Evolutionary conservation across 2,888 invertebrate genomes (phyloP).

Genomic region (Chesias legatella): DNA sequence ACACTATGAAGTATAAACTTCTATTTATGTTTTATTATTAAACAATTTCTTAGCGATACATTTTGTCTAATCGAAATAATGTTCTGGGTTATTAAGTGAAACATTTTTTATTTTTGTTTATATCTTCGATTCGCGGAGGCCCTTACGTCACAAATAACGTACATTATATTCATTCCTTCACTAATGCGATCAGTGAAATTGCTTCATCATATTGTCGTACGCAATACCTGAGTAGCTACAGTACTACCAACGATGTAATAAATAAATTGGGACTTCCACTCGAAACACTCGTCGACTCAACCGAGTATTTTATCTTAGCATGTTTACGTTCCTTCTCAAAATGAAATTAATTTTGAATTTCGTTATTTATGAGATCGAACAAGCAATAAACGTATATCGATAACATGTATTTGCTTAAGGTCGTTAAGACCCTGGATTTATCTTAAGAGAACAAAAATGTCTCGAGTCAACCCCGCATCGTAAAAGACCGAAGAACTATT

Average conservation of each 20-base stretch:
- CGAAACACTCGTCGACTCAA: conserved; percentile 38
- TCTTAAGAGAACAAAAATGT: conserved; percentile 78
- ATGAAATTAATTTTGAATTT: conserved; percentile 75
- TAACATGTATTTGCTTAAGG: conserved; percentile 76
- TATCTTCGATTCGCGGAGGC: background rate
- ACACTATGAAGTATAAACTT: no score
- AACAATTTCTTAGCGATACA: no score
- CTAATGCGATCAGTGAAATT: conserved; percentile 30
- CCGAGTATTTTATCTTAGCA: conserved; percentile 47
- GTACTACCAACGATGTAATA: conserved; percentile 29
- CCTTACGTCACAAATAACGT: conserved; percentile 8
- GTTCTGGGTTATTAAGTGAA: no score
- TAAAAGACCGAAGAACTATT: conserved; percentile 70
- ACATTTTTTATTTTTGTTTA: background rate
- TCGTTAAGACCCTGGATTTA: conserved; percentile 76
- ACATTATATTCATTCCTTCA: conserved; percentile 18
- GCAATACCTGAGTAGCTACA: conserved; percentile 17
- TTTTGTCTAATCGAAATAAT: no score
- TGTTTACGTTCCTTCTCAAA: conserved; percentile 61
- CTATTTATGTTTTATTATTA: no score
- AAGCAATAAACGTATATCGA: conserved; percentile 76
- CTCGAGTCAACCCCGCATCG: conserved; percentile 69
- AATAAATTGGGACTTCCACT: conserved; percentile 41
- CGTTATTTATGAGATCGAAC: conserved; percentile 76
- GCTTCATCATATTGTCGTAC: conserved; percentile 28